Evolutionary conservation across 2,797 vertebrate species (phyloP).

Genomic region (Myotis findleyi): DNA sequence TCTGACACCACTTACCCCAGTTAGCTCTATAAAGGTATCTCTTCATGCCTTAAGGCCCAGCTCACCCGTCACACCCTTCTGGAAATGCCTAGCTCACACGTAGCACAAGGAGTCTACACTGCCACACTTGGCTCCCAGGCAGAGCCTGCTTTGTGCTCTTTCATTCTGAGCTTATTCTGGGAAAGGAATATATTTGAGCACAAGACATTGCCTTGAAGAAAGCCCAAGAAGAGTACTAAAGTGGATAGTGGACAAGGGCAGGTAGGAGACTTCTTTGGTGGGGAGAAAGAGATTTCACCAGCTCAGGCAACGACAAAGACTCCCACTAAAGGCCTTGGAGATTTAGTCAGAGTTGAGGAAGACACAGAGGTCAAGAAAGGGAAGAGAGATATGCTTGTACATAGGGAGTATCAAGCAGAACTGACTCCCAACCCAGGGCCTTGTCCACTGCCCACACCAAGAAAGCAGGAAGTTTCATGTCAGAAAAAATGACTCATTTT

Average conservation of each 20-base stretch:
- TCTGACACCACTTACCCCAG: not conserved
- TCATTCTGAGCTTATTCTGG: constrained; percentile 40
- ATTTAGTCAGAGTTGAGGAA: constrained; percentile 2
- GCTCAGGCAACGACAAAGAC: not conserved
- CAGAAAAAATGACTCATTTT: constrained; percentile 2
- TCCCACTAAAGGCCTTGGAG: not conserved
- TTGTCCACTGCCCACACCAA: not conserved
- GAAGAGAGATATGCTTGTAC: not conserved
- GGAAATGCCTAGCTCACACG: not conserved
- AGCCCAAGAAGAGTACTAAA: not conserved
- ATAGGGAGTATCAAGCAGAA: not conserved
- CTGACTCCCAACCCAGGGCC: not conserved
- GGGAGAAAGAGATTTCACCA: not conserved
- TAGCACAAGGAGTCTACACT: not conserved
- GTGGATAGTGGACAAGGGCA: not conserved
- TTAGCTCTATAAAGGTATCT: constrained; percentile 4
- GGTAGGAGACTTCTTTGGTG: not conserved
- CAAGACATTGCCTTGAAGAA: not conserved
- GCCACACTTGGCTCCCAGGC: not conserved
- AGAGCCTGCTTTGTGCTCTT: not conserved
- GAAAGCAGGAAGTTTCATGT: not conserved
- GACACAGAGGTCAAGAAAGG: not conserved
- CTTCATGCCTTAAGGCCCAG: not conserved
- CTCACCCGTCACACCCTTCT: not conserved
- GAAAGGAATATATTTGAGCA: not conserved